Evolutionary conservation across 2,113 vertebrate species (phyloP).

Genomic region (Scomber scombrus): DNA sequence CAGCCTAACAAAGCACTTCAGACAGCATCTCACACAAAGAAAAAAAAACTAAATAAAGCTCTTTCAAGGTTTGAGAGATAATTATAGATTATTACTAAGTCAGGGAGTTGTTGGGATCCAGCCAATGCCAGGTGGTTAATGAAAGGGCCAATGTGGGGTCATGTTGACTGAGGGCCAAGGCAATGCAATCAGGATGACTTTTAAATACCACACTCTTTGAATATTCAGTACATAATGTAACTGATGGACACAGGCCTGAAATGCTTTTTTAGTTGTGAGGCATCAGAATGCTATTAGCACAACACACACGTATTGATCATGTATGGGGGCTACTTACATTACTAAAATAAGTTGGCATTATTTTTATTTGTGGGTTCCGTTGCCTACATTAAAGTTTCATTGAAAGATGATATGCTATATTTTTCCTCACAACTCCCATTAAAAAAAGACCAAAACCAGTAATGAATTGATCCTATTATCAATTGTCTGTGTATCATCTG

Average conservation of each 20-base stretch:
- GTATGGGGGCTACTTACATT: not conserved
- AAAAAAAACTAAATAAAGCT: conserved; percentile 26
- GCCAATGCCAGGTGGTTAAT: conserved; percentile 52
- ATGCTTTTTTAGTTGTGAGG: not conserved
- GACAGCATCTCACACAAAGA: conserved; percentile 46
- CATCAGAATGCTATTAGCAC: conserved; percentile 11
- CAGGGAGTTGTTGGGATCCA: conserved; percentile 44
- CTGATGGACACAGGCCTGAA: conserved; percentile 19
- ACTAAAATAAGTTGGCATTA: not conserved
- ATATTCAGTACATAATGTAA: conserved; percentile 38
- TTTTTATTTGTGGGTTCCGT: not conserved
- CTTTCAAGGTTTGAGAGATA: conserved; percentile 70
- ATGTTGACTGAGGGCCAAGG: conserved; percentile 57
- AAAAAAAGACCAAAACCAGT: too few relatives aligned
- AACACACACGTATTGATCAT: not conserved
- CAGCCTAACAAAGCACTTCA: conserved; percentile 48
- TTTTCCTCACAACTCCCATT: too few relatives aligned
- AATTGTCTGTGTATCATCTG: too few relatives aligned
- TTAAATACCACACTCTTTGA: conserved; percentile 55
- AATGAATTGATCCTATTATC: too few relatives aligned
- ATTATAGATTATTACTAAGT: conserved; percentile 71
- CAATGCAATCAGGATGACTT: conserved; percentile 47
- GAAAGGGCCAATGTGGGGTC: conserved; percentile 47
- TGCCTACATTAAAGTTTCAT: not conserved
- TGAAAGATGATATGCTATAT: too few relatives aligned